These are phyloP conservation scores for Phenganax marumi DNA, from an alignment of 92 coral and sea anemone species.

Conservation along the genomic window DNA sequence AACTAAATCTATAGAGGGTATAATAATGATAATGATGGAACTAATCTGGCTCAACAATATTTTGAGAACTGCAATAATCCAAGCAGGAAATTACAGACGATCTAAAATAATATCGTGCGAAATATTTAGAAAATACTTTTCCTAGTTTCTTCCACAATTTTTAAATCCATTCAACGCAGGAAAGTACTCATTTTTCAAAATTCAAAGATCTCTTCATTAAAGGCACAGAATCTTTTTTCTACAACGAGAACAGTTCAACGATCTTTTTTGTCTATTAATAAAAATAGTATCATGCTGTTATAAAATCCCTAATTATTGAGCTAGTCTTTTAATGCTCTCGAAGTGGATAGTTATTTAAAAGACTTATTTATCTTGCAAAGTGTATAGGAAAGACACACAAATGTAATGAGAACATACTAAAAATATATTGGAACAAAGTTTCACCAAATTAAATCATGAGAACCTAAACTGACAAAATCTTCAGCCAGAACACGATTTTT, in stretches of 20 bases:
- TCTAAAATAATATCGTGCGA: conserved; percentile 31
- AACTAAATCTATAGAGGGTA: neutral
- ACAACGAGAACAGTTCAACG: neutral
- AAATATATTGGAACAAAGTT: neutral
- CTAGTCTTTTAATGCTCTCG: neutral
- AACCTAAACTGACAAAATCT: too few relatives aligned
- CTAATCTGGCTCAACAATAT: conserved; percentile 33
- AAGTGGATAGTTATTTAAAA: neutral
- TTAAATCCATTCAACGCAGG: too few relatives aligned
- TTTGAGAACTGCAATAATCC: conserved; percentile 26
- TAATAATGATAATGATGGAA: neutral
- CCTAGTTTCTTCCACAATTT: neutral
- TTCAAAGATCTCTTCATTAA: neutral
- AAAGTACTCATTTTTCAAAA: neutral
- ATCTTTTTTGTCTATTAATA: neutral
- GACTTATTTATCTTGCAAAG: too few relatives aligned
- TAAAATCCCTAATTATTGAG: conserved; percentile 11
- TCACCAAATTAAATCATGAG: too few relatives aligned
- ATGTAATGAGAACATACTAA: neutral
- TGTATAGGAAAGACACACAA: too few relatives aligned
- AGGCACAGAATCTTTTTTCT: neutral
- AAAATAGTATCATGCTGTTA: neutral
- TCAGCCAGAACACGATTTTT: neutral
- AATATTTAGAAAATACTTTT: neutral
- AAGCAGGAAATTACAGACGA: conserved; percentile 24